Evolutionary conservation across 2,888 invertebrate genomes (phyloP).

Genomic region (Poecilobothrus nobilitatus): DNA sequence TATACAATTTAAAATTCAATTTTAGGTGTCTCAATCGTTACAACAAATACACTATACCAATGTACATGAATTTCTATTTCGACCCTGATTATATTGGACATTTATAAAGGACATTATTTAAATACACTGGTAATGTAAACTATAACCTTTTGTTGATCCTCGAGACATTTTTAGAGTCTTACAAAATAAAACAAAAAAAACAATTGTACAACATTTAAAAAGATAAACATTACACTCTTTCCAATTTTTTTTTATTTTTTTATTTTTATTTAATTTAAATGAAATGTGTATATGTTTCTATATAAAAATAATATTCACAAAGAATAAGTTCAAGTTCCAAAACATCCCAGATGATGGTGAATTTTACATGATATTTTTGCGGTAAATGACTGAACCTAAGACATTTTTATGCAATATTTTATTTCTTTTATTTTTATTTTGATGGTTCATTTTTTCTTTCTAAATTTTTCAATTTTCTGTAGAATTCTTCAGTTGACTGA

Average conservation of each 20-base stretch:
- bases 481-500: background rate
- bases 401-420: background rate
- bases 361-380: slow-evolving; percentile 1
- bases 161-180: background rate
- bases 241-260: background rate
- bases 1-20: too few relatives aligned
- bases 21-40: too few relatives aligned
- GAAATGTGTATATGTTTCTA: background rate
- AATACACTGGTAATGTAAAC: background rate
- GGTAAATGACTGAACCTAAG: slow-evolving; percentile 3
- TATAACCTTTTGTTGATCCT: slow-evolving; percentile 2
- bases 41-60: too few relatives aligned
- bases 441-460: background rate
- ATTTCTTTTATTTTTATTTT: background rate
- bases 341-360: background rate
- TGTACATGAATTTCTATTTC: too few relatives aligned
- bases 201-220: background rate
- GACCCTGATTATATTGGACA: background rate
- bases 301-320: background rate
- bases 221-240: background rate
- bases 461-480: background rate
- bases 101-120: background rate
- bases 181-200: too few relatives aligned
- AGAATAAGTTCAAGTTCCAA: background rate
- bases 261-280: background rate